Conservation (phyloP, 2,888 invertebrate species). For the Quadriops clusia region DNA sequence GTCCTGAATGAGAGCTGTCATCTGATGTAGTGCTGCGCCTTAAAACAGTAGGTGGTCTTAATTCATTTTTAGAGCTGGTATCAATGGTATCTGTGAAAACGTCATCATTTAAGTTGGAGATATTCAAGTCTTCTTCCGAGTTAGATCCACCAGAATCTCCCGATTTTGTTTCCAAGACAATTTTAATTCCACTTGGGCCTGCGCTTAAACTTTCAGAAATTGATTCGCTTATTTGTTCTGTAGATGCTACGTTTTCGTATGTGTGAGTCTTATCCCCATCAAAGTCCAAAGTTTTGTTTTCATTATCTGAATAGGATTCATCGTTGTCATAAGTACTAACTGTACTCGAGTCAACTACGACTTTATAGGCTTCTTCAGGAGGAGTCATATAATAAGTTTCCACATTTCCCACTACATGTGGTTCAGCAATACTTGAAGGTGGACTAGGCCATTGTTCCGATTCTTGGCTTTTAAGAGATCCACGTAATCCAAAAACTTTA, state of each 20-base stretch:
- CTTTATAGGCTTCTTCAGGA: conserved; percentile 66
- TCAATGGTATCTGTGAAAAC: conserved; percentile 34
- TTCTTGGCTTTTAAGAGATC: conserved; percentile 44
- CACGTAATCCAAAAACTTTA: conserved; percentile 33
- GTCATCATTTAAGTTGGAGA: conserved; percentile 36
- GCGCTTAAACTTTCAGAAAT: conserved; percentile 34
- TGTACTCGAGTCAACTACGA: conserved; percentile 54
- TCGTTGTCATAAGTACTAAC: conserved; percentile 49
- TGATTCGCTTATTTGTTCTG: conserved; percentile 30
- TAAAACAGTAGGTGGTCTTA: conserved; percentile 34
- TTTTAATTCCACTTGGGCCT: conserved; percentile 33
- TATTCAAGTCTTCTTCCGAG: conserved; percentile 39
- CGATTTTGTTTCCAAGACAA: conserved; percentile 31
- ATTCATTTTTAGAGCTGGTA: conserved; percentile 27
- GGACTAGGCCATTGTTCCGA: conserved; percentile 76
- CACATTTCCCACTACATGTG: conserved; percentile 61
- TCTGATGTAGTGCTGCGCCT: conserved; percentile 32
- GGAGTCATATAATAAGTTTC: conserved; percentile 72
- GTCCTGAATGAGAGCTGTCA: conserved; percentile 31
- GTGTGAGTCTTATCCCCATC: conserved; percentile 39
- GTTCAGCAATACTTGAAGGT: conserved; percentile 58
- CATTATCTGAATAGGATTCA: conserved; percentile 51
- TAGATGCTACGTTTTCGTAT: conserved; percentile 32
- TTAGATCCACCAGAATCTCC: conserved; percentile 28
- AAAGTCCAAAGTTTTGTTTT: conserved; percentile 54